Conservation (phyloP, 2,888 invertebrate species). For the Coleophora deauratella region DNA sequence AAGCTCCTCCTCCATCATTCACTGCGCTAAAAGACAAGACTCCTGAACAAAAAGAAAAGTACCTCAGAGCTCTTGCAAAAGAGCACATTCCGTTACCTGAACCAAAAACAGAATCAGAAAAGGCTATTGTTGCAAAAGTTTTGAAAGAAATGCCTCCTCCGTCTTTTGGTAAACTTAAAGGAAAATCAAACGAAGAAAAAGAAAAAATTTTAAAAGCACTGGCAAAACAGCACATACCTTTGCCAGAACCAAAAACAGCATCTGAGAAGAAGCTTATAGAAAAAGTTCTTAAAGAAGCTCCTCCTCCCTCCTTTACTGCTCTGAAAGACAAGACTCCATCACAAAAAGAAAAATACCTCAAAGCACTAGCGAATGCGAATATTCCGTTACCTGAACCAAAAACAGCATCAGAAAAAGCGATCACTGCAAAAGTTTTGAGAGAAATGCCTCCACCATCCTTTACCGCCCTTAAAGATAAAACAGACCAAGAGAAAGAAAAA, state of each 20-base stretch:
- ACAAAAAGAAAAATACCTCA: constrained; percentile 15
- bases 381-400: constrained; percentile 24
- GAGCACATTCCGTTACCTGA: no score
- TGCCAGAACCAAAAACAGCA: constrained; percentile 24
- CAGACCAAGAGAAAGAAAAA: constrained; percentile 22
- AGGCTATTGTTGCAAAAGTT: no score
- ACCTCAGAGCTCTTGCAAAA: no score
- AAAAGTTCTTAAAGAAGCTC: constrained; percentile 18
- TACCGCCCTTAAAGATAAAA: constrained; percentile 27
- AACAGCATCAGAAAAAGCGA: constrained; percentile 32
- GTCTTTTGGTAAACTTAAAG: no score
- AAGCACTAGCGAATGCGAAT: not conserved
- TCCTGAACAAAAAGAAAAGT: no score
- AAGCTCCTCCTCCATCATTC: constrained; percentile 5
- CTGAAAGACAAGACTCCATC: constrained; percentile 13
- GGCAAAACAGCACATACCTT: constrained; percentile 15
- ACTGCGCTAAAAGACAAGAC: no score
- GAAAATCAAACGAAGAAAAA: constrained; percentile 21
- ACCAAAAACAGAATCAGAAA: no score
- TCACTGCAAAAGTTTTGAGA: constrained; percentile 18
- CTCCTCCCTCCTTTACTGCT: constrained; percentile 15
- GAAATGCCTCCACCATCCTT: constrained; percentile 21
- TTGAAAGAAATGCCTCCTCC: constrained; percentile 1
- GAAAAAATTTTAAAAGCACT: constrained; percentile 18
- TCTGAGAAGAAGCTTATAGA: constrained; percentile 26